Conservation (phyloP, 1,140 invertebrate species). For the Venustaconcha ellipsiformis region DNA sequence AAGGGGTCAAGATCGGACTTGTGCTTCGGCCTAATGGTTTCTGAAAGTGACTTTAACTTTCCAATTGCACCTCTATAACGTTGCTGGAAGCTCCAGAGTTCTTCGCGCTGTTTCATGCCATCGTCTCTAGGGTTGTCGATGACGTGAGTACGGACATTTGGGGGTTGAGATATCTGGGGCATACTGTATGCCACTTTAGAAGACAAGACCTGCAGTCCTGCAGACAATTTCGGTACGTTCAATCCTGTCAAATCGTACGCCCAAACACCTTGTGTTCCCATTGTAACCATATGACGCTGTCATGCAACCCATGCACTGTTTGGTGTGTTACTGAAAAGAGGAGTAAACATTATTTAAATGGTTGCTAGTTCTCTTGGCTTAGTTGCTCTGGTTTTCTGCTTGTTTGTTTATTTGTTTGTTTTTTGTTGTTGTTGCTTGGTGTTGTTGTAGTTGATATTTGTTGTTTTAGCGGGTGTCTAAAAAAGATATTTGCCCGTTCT, state of each 20-base stretch:
- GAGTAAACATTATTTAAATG: too few species aligned
- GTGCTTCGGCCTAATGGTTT: too few species aligned
- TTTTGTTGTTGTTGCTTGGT: too few species aligned
- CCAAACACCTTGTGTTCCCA: conserved; percentile 27
- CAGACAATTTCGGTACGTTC: conserved; percentile 7
- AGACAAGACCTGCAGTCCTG: conserved; percentile 12
- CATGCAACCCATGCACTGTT: too few species aligned
- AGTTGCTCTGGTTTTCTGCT: too few species aligned
- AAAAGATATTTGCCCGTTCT: too few species aligned
- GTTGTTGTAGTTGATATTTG: too few species aligned
- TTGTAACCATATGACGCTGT: background rate
- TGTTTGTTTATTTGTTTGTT: too few species aligned
- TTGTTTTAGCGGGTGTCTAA: too few species aligned
- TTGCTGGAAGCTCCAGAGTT: conserved; percentile 33
- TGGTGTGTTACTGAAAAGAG: too few species aligned
- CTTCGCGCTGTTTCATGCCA: conserved; percentile 27
- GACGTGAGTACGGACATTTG: conserved; percentile 27
- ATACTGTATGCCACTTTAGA: conserved; percentile 28
- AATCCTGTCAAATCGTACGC: conserved; percentile 2
- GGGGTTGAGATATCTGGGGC: conserved; percentile 10
- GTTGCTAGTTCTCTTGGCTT: too few species aligned
- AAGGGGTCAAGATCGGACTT: too few species aligned
- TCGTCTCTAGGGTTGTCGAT: conserved; percentile 33
- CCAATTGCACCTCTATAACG: conserved; percentile 15
- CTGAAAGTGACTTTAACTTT: background rate